A percentile compares a stretch with the other conserved stretches of the same genome.
Evolutionary conservation across 23 tunicate species (phyloP).

Genomic region (Halocynthia roretzi): DNA sequence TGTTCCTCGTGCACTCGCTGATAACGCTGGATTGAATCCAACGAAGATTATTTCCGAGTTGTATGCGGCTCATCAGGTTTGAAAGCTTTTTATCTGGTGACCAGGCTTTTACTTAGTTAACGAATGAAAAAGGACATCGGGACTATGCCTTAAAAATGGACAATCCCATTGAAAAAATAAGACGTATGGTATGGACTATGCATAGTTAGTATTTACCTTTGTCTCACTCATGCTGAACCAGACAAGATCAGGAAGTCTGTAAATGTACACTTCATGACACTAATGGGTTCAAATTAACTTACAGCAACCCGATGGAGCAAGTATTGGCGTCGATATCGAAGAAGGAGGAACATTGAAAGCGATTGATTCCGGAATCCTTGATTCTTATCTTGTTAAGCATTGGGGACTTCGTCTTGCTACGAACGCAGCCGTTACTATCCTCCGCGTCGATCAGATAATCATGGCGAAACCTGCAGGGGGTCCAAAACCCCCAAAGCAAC

Average conservation of each 20-base stretch:
- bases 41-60: conserved; percentile 81
- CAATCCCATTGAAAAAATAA: too few relatives aligned
- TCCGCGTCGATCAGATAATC: conserved; percentile 93
- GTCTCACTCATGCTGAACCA: too few relatives aligned
- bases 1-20: conserved; percentile 91
- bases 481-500: conserved; percentile 90
- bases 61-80: conserved; percentile 86
- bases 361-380: conserved; percentile 62
- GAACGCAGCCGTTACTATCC: conserved; percentile 89
- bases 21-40: conserved; percentile 92
- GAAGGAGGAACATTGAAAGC: conserved; percentile 77
- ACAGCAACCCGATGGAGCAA: conserved; percentile 45
- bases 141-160: too few relatives aligned
- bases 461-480: conserved; percentile 99
- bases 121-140: too few relatives aligned
- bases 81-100: too few relatives aligned
- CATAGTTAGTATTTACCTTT: too few relatives aligned
- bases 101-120: too few relatives aligned
- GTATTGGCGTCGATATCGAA: conserved; percentile 83
- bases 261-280: background rate
- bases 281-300: too few relatives aligned
- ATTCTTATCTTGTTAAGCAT: conserved; percentile 79
- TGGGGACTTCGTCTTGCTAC: conserved; percentile 91
- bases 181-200: too few relatives aligned
- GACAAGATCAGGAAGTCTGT: background rate